These are phyloP conservation scores for Caenorhabditis panamensis DNA, from an alignment of 2,888 invertebrate genomes.

Conservation along the genomic window DNA sequence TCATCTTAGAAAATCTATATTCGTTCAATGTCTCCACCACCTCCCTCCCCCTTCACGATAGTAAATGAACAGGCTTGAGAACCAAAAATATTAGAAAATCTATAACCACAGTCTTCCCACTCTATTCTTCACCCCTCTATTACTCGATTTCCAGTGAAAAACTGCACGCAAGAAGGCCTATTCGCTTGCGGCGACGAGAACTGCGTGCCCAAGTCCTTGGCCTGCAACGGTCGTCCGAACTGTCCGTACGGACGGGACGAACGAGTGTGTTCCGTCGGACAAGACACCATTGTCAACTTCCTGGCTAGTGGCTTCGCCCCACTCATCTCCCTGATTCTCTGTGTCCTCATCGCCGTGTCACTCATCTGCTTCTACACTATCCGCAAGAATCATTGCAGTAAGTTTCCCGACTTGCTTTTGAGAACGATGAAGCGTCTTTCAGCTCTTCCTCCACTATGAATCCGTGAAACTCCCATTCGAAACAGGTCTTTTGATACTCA, in stretches of 20 bases:
- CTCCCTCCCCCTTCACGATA: no score
- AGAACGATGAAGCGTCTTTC: neutral
- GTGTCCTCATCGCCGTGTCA: conserved; percentile 67
- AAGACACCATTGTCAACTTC: conserved; percentile 60
- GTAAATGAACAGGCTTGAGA: no score
- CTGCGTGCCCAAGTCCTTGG: conserved; percentile 76
- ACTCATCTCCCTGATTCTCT: conserved; percentile 66
- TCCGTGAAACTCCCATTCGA: neutral
- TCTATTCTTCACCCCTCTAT: no score
- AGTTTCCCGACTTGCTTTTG: neutral
- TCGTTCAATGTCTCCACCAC: no score
- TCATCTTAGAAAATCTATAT: no score
- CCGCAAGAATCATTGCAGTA: conserved; percentile 53
- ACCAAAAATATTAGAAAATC: no score
- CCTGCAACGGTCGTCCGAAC: conserved; percentile 75
- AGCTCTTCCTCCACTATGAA: conserved; percentile 55
- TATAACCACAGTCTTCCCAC: no score
- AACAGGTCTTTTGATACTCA: conserved; percentile 22
- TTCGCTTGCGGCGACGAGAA: conserved; percentile 80
- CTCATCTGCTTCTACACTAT: conserved; percentile 69
- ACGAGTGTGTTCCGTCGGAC: conserved; percentile 60
- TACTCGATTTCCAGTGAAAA: conserved; percentile 78
- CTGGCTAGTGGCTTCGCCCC: conserved; percentile 71
- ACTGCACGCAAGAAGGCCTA: conserved; percentile 74
- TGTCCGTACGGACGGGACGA: conserved; percentile 79